Conservation (phyloP, 2,797 vertebrate species). For the Orestias chungarensis region DNA sequence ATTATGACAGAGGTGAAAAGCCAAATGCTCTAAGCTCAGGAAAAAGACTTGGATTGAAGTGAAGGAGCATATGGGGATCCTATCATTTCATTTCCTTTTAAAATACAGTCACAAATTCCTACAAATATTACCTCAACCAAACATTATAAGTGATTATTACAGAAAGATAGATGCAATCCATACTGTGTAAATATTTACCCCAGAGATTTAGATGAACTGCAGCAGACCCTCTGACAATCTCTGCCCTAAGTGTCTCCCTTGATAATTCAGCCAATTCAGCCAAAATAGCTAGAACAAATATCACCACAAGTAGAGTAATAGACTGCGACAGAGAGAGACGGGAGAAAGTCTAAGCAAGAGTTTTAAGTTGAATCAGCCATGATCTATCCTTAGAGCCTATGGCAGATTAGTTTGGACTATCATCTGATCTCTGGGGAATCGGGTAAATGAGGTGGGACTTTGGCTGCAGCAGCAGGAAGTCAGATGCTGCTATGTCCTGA, state of each 20-base stretch:
- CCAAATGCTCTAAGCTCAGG: not conserved
- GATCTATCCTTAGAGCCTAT: conserved; percentile 3
- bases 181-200: not conserved
- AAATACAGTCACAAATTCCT: not conserved
- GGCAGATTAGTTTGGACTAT: conserved; percentile 2
- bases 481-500: not conserved
- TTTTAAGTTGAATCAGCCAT: conserved; percentile 4
- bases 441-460: not conserved
- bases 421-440: conserved; percentile 2
- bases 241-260: not conserved
- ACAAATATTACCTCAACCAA: not conserved
- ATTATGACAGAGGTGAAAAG: conserved; percentile 1
- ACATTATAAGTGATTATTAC: not conserved
- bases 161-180: not conserved
- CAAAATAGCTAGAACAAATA: not conserved
- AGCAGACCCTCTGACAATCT: conserved; percentile 5
- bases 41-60: not conserved
- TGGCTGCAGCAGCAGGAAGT: not conserved
- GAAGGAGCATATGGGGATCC: not conserved
- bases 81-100: not conserved
- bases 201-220: not conserved
- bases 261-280: conserved; percentile 2
- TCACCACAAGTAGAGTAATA: conserved; percentile 9
- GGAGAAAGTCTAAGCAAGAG: not conserved
- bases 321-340: not conserved